Conservation (phyloP, 2,797 vertebrate genomes). For the Botia almorhae region DNA sequence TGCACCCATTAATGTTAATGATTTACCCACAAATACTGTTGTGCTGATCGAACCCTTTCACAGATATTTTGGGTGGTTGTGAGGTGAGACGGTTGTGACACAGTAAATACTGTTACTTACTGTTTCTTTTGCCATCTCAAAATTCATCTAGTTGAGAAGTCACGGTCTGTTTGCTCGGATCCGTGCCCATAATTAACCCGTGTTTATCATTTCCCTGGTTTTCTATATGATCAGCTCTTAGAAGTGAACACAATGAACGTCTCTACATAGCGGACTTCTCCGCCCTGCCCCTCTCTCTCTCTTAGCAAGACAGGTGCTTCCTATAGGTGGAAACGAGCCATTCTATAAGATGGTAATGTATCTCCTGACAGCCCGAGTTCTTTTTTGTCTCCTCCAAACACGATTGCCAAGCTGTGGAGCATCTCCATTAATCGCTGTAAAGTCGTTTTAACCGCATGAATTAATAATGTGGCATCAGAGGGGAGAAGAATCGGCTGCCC, state of each 20-base stretch:
- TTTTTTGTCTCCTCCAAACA: slow-evolving; percentile 75
- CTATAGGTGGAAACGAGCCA: slow-evolving; percentile 75
- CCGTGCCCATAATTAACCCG: slow-evolving; percentile 41
- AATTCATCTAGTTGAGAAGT: slow-evolving; percentile 6
- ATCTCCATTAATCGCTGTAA: slow-evolving; percentile 85
- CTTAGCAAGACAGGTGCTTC: slow-evolving; percentile 26
- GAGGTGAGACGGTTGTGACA: neutral
- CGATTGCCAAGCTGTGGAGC: slow-evolving; percentile 70
- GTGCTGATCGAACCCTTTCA: neutral
- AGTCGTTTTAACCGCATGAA: slow-evolving; percentile 88
- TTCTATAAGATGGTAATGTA: slow-evolving; percentile 75
- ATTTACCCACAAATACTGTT: neutral
- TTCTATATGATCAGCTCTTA: slow-evolving; percentile 25
- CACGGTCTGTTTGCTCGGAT: slow-evolving; percentile 40
- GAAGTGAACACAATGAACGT: neutral
- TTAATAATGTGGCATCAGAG: slow-evolving; percentile 83
- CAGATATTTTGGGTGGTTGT: neutral
- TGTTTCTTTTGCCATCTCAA: neutral
- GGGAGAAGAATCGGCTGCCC: slow-evolving; percentile 78
- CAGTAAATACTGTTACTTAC: neutral
- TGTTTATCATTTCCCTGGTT: neutral
- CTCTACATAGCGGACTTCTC: too few relatives aligned
- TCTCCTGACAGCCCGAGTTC: slow-evolving; percentile 69
- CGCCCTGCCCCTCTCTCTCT: neutral
- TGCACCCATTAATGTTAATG: too few relatives aligned